phyloP scores from a whole-genome alignment of 2,888 invertebrate genomes.

The Shargacucullia verbasci region DNA sequence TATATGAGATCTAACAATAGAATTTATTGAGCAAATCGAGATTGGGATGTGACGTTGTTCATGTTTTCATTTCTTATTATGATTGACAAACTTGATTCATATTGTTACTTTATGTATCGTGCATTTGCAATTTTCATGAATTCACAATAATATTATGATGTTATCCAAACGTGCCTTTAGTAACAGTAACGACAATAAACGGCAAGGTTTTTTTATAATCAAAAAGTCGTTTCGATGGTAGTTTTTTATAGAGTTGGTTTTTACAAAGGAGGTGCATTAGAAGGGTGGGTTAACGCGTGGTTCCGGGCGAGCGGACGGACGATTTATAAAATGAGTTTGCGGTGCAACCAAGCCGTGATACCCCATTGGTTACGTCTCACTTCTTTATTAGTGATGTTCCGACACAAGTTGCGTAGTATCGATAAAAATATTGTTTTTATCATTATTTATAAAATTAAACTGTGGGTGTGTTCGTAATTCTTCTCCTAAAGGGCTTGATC shows the following conservation, averaged over 20 bases:
- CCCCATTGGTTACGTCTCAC: conserved; percentile 89
- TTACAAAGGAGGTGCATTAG: conserved; percentile 72
- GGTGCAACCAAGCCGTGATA: conserved; percentile 87
- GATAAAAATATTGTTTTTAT: conserved; percentile 39
- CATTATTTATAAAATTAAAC: background rate
- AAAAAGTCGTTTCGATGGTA: conserved; percentile 30
- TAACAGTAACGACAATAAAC: no score
- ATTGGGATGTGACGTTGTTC: conserved; percentile 9
- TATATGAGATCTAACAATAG: conserved; percentile 6
- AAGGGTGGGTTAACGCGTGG: conserved; percentile 84
- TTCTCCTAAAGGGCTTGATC: no score
- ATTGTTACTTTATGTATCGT: no score
- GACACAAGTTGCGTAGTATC: conserved; percentile 36
- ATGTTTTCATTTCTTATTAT: no score
- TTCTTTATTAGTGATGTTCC: conserved; percentile 77
- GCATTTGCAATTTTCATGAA: no score
- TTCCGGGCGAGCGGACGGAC: conserved; percentile 84
- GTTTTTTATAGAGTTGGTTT: conserved; percentile 61
- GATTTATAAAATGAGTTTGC: conserved; percentile 89
- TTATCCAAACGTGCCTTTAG: no score
- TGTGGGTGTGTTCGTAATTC: no score
- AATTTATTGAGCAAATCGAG: conserved; percentile 9
- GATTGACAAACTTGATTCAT: no score
- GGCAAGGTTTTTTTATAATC: conserved; percentile 26
- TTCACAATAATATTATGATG: no score